Conservation (phyloP, 2,797 vertebrate genomes). For the Rhabdophis nuchalis region DNA sequence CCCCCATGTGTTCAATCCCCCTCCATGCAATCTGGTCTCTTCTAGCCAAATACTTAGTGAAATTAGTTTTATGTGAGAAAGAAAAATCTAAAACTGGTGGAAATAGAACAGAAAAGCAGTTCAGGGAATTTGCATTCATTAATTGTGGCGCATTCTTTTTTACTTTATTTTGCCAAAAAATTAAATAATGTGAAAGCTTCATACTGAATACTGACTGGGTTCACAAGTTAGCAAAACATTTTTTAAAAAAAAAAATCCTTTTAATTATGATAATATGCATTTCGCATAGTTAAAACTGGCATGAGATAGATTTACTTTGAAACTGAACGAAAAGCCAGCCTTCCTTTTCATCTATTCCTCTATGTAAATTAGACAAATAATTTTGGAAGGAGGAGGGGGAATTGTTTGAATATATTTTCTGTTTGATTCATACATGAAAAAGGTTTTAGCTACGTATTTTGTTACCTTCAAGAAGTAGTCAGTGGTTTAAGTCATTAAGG, state of each 20-base stretch:
- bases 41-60: neutral
- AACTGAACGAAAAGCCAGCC: slow-evolving; percentile 13
- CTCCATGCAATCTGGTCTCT: neutral
- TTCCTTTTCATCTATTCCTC: slow-evolving; percentile 10
- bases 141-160: slow-evolving; percentile 24
- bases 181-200: slow-evolving; percentile 26
- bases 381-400: neutral
- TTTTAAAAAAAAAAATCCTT: neutral
- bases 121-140: neutral
- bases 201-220: neutral
- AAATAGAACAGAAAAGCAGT: slow-evolving; percentile 18
- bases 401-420: neutral
- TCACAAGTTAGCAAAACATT: neutral
- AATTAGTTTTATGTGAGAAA: slow-evolving; percentile 6
- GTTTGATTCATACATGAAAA: neutral
- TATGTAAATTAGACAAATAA: neutral
- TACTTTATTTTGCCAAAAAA: neutral
- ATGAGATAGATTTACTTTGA: slow-evolving; percentile 17
- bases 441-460: neutral
- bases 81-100: slow-evolving; percentile 5
- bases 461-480: neutral
- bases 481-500: neutral
- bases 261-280: slow-evolving; percentile 4
- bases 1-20: neutral
- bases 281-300: neutral